Evolutionary conservation across 1,140 invertebrate genomes (phyloP), one percentile per base, ranked within the genome.

Genomic region (Heliothis subflexa): DNA sequence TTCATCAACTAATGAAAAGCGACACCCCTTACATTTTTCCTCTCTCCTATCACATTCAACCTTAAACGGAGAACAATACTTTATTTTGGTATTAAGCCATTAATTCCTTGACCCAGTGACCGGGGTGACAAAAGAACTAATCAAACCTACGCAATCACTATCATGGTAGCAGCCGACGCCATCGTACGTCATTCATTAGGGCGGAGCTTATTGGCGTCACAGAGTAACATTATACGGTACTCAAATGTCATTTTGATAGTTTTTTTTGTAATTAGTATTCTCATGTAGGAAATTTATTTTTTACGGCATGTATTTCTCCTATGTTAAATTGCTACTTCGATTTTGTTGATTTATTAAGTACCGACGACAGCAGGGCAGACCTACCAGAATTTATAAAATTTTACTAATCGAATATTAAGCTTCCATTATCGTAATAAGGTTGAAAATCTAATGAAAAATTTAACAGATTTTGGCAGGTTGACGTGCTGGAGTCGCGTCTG

Each of bases 151-250:
- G 73, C 74, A 70, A 52, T 68, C 47, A 55, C 64, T 78, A 71
- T 75, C 61, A 52, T 78, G 74, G 64, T 66, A 50, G 52, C 11
- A 1, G 21, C n/a, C 52, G 14, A 40, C 14, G 68, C n/a, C 25
- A 50, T 47, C 25, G 57, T 47, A 79, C 75, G 82, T 79, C 82
- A 80, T 81, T 82, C 80, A 82, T 81, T 82, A 80, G 75, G 80
- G 62, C 45, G 57, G 76, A 61, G 57, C 49, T n/a, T 25, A 33
- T 3, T 18, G 13, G 16, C 28, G 47, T 52, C 59, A 66, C 59
- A 66, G 74, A 25, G 16, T 47, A 66, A 57, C 49, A 7, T 55
- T 21, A 55, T 55, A 55, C 49, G 28, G 74, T 54, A 13, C n/a
- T 52, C 4, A 59, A 72, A 72, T 57, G 13, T 28, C 11, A 70